Conservation (phyloP, 2,113 vertebrate genomes). For the Panthera leo region DNA sequence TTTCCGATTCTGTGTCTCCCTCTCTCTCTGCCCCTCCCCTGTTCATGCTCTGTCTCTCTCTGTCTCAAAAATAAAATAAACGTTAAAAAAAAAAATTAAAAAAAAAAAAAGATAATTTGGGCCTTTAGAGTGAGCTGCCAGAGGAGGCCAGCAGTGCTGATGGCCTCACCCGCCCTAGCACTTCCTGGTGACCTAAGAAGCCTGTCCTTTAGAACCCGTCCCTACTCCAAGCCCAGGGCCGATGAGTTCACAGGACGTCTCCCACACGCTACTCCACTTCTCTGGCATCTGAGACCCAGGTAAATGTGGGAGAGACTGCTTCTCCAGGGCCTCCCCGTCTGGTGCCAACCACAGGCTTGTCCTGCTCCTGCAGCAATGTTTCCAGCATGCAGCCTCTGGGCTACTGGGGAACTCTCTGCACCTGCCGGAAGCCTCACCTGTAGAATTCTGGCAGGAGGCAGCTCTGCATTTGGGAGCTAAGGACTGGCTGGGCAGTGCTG, state of each 20-base stretch:
- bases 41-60: too few species aligned
- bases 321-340: background rate
- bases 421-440: slow-evolving; percentile 42
- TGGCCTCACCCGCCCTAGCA: background rate
- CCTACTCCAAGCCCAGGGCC: background rate
- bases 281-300: background rate
- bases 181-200: background rate
- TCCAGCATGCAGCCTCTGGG: background rate
- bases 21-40: too few species aligned
- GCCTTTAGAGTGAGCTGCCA: background rate
- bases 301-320: background rate
- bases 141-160: background rate
- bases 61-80: too few species aligned
- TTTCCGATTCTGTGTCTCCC: too few species aligned
- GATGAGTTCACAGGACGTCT: background rate
- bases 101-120: background rate
- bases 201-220: background rate
- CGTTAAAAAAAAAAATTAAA: too few species aligned
- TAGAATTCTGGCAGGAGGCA: slow-evolving; percentile 50
- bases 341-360: background rate
- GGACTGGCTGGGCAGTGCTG: slow-evolving; percentile 12
- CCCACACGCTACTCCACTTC: background rate
- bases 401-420: background rate
- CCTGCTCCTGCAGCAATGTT: background rate
- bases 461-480: background rate